Conservation (phyloP, 2,888 invertebrate species). For the Liodrosophila aerea region DNA sequence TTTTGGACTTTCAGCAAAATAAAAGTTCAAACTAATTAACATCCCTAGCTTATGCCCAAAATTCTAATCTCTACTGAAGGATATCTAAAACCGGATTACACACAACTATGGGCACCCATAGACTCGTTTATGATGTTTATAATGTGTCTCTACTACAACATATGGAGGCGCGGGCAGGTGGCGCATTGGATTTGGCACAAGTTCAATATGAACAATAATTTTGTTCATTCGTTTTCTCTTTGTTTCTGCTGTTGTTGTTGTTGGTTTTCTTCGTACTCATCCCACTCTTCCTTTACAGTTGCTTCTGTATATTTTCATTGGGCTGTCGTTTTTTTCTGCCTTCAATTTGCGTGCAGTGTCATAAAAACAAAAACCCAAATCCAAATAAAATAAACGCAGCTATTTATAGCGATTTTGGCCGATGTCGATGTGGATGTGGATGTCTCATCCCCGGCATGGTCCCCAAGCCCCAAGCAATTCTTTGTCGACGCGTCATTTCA, state of each 20-base stretch:
- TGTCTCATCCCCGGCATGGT: conserved; percentile 35
- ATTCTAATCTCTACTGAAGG: neutral
- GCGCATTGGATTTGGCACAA: conserved; percentile 76
- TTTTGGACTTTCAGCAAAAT: too few relatives aligned
- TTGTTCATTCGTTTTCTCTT: conserved; percentile 13
- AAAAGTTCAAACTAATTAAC: neutral
- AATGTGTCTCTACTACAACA: conserved; percentile 25
- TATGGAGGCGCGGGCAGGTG: conserved; percentile 56
- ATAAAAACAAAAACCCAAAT: conserved; percentile 76
- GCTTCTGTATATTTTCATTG: conserved; percentile 58
- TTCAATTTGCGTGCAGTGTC: conserved; percentile 76
- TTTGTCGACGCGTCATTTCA: too few relatives aligned
- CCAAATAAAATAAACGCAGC: conserved; percentile 74
- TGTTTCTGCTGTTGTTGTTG: conserved; percentile 9
- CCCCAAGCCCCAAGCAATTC: conserved; percentile 5
- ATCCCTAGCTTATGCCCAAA: neutral
- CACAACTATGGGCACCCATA: conserved; percentile 10
- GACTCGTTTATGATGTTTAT: conserved; percentile 16
- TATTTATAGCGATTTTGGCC: conserved; percentile 62
- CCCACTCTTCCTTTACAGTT: conserved; percentile 42
- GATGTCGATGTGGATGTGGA: conserved; percentile 36
- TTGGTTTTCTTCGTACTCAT: conserved; percentile 18
- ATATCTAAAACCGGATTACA: conserved; percentile 4
- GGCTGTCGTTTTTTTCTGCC: conserved; percentile 61
- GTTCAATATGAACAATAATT: conserved; percentile 72